Conservation (phyloP, 2,888 invertebrate genomes). For the Alsophila aescularia region DNA sequence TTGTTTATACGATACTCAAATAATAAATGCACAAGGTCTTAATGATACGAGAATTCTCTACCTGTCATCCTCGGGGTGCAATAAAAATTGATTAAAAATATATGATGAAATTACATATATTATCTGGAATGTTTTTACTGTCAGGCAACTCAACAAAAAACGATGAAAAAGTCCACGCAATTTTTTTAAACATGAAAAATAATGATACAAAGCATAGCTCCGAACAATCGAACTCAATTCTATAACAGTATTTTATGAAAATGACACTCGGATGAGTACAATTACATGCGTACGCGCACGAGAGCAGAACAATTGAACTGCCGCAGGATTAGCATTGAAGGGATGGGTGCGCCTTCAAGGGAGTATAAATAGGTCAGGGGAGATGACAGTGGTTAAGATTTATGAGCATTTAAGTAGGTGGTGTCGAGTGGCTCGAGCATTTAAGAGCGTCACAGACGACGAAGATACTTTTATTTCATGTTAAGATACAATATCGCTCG, state of each 20-base stretch:
- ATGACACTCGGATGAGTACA: constrained; percentile 36
- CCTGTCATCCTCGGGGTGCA: no score
- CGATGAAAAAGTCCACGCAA: no score
- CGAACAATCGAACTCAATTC: constrained; percentile 20
- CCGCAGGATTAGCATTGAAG: constrained; percentile 50
- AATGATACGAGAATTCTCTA: no score
- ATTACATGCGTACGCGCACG: constrained; percentile 31
- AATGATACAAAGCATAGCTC: neutral
- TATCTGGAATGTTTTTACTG: no score
- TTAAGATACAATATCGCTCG: no score
- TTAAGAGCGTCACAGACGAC: no score
- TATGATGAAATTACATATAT: no score
- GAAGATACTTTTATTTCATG: no score
- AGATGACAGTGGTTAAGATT: constrained; percentile 26
- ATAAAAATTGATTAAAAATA: no score
- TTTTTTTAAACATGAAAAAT: neutral
- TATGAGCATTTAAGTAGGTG: neutral
- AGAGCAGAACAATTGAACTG: constrained; percentile 55
- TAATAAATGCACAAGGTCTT: no score
- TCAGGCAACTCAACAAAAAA: no score
- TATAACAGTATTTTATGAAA: constrained; percentile 47
- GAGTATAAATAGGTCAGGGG: constrained; percentile 44
- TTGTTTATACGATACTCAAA: no score
- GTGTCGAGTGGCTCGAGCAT: neutral
- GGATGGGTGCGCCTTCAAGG: constrained; percentile 38